Evolutionary conservation across 2,113 vertebrate genomes (phyloP).

Genomic region (Hepsetus odoe): DNA sequence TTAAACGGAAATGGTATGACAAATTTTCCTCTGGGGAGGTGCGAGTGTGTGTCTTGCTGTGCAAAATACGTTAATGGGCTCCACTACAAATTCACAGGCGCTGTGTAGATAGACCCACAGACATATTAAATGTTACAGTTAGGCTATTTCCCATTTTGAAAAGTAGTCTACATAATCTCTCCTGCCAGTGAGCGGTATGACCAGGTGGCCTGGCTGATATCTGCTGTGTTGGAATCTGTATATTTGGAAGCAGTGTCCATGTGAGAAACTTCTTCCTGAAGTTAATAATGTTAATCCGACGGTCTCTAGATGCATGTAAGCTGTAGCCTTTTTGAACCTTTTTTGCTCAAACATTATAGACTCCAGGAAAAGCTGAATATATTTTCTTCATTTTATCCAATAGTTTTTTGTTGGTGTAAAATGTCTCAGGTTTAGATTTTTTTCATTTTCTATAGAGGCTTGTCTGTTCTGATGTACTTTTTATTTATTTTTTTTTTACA

Average conservation of each 20-base stretch:
- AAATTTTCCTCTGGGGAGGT: slow-evolving; percentile 17
- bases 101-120: not conserved
- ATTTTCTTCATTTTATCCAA: not conserved
- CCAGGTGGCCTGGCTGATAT: not conserved
- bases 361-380: not conserved
- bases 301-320: not conserved
- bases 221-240: not conserved
- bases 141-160: not conserved
- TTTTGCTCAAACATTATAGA: not conserved
- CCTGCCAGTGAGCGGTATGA: not conserved
- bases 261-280: not conserved
- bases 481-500: too few relatives aligned
- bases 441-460: not conserved
- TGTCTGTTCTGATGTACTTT: not conserved
- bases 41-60: slow-evolving; percentile 23
- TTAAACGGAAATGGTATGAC: slow-evolving; percentile 20
- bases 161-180: not conserved
- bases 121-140: not conserved
- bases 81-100: not conserved
- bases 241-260: not conserved
- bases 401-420: not conserved
- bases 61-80: slow-evolving; percentile 8
- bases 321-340: not conserved
- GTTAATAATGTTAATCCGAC: not conserved
- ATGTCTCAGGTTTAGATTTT: not conserved